Base-by-base conservation (phyloP, 2,888 invertebrate species). In the Caenorhabditis japonica region DNA sequence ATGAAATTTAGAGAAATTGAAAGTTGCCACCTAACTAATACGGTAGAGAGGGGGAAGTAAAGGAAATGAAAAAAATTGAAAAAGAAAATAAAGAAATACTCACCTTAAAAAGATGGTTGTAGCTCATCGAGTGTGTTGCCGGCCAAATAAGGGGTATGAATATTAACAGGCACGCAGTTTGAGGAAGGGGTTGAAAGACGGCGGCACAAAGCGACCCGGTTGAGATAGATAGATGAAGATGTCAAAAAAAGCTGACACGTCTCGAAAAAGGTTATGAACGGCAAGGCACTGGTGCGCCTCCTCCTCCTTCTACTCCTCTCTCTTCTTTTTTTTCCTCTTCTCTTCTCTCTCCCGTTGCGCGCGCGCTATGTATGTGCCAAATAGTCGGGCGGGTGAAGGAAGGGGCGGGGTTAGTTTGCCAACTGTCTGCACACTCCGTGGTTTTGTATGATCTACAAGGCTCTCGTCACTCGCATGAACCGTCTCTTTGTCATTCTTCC, bases 91-190 rank as follows among this genome's bases (percentile, higher is more conserved):
- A 12, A 1, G 15, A 23, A 60, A 34, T n/a, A 68, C 76, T 66
- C 49, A 79, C 81, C 71, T 87, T 87, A 79, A 87, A 87, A 30
- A 88, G 78, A 77, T 88, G 87, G 70, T 87, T 88, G 77, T 88
- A 87, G 77, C 84, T 85, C 87, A 87, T 87, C 17, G 56, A 56
- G 38, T 38, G 23, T 19, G 41, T 47, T 52, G 47, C 25, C 30
- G 7, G 5, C 30, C 30, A 30, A 30, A 30, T 30, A 19, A 43
- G 34, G 51, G 56, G 38, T 53, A 53, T 44, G 49, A 70, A 47
- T 43, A 51, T 51, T 25, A 60, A 53, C 21, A 39, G 41, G 19
- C 36, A 30, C 51, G 34, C 44, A 47, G 23, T n/a, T n/a, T n/a
- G 25, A n/a, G 12, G 7, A 36, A 19, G 33, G 17, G 21, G 27